Base-by-base conservation (phyloP, 2,888 invertebrate genomes). In the Gryllus longicercus region DNA sequence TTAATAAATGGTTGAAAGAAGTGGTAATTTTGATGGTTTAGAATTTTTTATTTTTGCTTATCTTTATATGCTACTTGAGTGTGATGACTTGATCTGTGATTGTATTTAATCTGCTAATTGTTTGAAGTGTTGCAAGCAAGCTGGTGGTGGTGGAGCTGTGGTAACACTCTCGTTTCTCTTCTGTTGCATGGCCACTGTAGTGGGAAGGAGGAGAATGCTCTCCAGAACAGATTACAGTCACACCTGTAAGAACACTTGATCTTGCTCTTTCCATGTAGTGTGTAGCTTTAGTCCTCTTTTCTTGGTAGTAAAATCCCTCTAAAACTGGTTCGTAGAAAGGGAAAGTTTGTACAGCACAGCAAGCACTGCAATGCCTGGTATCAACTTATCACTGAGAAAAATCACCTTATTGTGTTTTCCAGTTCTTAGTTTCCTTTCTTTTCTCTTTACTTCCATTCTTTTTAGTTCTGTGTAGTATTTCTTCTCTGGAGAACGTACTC, bases 151-250 rank as follows among this genome's bases (percentile, higher is more conserved):
- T 78, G 80, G 76, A 76, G 77, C 25, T 79, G 25, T 78, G 25
- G 80, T 82, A 82, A 82, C 79, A 81, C 80, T 80, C 77, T 78
- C 82, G 78, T 87, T 83, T 88, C 86, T 89, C 88, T 90, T 89
- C 82, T 87, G 87, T 90, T 90, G 90, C 90, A 90, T 90, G 90
- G 89, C 89, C 63, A 63, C 63, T 63, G 83, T 90, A 91, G 91
- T 90, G 90, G 90, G 89, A 90, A 90, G 88, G 90, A 91, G 88
- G 91, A 91, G 88, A 91, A 90, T 90, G 90, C 90, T 89, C 90
- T 91, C 88, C 90, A 89, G 89, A 89, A 88, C 90, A 91, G 90
- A 90, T 90, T 91, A 88, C 90, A 90, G 89, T 89, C 89, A 88
- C 90, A 91, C 89, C 89, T 90, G 91, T 91, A 91, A 91, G 91